These are phyloP conservation scores for Melitaea cinxia DNA, from an alignment of 1,140 invertebrate genomes.

Conservation along the genomic window DNA sequence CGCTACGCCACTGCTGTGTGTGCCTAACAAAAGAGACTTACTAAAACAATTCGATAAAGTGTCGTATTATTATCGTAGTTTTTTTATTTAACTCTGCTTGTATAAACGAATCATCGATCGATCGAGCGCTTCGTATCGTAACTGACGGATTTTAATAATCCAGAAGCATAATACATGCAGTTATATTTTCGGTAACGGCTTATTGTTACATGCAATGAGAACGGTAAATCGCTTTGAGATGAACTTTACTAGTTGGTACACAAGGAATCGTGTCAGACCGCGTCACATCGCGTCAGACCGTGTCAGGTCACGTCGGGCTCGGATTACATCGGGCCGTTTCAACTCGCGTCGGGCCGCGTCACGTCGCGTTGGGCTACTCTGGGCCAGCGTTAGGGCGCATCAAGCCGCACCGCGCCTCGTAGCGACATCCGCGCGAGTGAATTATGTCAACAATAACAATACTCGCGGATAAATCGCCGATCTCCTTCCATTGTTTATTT, in stretches of 20 bases:
- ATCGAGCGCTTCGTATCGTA: constrained; percentile 5
- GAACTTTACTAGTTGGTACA: no score
- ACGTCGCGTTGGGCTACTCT: background rate
- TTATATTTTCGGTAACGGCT: constrained; percentile 13
- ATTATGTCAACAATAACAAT: constrained; percentile 19
- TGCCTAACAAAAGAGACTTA: no score
- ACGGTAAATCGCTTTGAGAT: no score
- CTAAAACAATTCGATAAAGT: no score
- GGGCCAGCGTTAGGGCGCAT: background rate
- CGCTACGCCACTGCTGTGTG: no score
- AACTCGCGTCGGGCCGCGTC: background rate
- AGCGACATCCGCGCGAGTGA: constrained; percentile 1
- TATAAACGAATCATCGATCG: no score
- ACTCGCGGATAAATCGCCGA: constrained; percentile 17
- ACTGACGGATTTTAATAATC: constrained; percentile 18
- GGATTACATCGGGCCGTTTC: background rate
- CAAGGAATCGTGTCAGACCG: no score
- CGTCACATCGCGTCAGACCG: no score
- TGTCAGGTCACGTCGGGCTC: no score
- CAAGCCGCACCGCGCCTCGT: background rate
- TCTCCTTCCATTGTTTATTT: constrained; percentile 13
- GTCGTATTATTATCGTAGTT: no score
- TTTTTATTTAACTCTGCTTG: no score
- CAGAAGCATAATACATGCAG: constrained; percentile 11
- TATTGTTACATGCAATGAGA: background rate